Percentiles rank a stretch among this genome's conserved stretches.
phyloP scores from a whole-genome alignment of 2,797 vertebrate genomes.

The Sitta carolinensis region DNA sequence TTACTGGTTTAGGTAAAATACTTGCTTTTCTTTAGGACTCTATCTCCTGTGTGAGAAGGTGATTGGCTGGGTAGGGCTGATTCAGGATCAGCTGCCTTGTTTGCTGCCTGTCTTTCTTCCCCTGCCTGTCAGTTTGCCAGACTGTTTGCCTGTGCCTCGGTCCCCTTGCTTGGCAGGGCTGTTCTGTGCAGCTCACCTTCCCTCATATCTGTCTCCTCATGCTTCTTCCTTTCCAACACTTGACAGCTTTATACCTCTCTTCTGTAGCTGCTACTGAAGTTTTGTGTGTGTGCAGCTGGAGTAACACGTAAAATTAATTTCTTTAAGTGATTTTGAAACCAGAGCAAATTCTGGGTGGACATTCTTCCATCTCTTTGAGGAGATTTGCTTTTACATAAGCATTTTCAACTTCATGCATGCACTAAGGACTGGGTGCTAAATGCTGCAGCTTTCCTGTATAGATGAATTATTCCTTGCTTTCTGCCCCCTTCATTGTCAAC shows the following conservation, averaged over 20 bases:
- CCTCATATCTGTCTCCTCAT: background rate
- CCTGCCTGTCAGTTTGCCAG: background rate
- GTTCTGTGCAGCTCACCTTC: background rate
- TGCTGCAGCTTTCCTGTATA: background rate
- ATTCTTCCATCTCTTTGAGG: background rate
- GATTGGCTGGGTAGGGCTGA: background rate
- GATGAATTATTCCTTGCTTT: background rate
- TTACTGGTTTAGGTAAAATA: background rate
- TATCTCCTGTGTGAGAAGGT: background rate
- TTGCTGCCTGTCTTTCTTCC: background rate
- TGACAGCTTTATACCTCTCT: background rate
- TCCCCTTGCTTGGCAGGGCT: background rate
- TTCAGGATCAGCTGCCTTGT: background rate
- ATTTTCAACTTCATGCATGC: background rate
- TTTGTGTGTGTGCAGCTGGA: background rate
- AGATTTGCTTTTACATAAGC: background rate
- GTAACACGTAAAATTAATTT: background rate
- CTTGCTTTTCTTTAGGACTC: background rate
- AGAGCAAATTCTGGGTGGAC: background rate
- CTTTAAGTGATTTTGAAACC: background rate
- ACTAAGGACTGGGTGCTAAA: background rate
- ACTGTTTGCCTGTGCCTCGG: background rate
- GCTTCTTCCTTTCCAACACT: background rate
- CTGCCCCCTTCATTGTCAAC: background rate
- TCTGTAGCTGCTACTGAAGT: background rate